A percentile compares a stretch with the other conserved stretches of the same genome.
phyloP scores from a whole-genome alignment of 2,888 invertebrate genomes.

The Hyppa rectilinea region DNA sequence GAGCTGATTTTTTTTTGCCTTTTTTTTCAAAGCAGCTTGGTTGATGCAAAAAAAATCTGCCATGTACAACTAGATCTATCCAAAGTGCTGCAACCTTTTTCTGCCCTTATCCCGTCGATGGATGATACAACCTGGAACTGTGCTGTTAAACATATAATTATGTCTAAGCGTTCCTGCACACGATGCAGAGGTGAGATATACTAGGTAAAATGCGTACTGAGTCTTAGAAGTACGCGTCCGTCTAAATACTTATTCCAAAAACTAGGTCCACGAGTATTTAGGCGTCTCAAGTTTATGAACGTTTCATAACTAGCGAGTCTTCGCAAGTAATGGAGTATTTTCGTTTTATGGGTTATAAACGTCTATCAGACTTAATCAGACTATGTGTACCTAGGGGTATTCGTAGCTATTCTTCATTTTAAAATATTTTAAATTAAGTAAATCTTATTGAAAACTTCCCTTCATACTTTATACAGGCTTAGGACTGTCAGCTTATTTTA shows the following conservation, averaged over 20 bases:
- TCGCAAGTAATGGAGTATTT: neutral
- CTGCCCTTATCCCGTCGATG: neutral
- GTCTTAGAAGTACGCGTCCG: neutral
- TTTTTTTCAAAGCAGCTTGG: too few relatives aligned
- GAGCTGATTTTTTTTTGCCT: neutral
- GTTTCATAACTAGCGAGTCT: neutral
- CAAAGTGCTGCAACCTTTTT: neutral
- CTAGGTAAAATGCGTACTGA: neutral
- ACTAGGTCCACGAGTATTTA: neutral
- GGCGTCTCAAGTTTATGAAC: neutral
- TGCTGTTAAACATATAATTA: neutral
- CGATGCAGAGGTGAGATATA: neutral
- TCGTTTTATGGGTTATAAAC: neutral
- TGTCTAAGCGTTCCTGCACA: too few relatives aligned
- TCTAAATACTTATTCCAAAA: neutral
- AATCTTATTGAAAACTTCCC: neutral
- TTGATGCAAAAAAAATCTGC: neutral
- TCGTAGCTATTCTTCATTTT: neutral
- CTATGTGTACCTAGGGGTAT: neutral
- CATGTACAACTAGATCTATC: neutral
- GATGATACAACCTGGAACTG: neutral
- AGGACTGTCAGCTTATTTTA: too few relatives aligned
- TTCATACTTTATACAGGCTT: slow-evolving; percentile 1
- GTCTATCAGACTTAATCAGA: too few relatives aligned
- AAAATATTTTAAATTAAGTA: neutral